These are phyloP conservation scores for Mimachlamys varia DNA, from an alignment of 2,888 invertebrate species.

Conservation along the genomic window DNA sequence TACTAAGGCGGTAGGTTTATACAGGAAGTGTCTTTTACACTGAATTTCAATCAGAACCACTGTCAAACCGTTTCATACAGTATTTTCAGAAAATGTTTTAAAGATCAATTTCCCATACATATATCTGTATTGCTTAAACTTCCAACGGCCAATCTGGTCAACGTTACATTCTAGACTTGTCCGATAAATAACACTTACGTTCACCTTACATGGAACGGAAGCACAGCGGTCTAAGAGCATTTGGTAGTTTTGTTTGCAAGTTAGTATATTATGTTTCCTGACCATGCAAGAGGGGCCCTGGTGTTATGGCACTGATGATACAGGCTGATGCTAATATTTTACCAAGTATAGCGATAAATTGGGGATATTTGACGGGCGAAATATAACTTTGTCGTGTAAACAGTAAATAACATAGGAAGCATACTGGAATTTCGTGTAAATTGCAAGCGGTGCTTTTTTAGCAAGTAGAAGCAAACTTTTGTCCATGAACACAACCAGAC, in stretches of 20 bases:
- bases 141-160: background rate
- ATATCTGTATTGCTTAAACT: background rate
- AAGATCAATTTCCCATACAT: background rate
- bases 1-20: no score
- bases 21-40: background rate
- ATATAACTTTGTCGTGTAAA: background rate
- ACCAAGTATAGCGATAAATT: slow-evolving; percentile 34
- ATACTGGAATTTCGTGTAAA: background rate
- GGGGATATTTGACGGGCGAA: background rate
- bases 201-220: background rate
- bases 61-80: background rate
- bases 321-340: background rate
- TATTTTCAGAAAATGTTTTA: background rate
- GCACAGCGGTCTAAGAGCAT: background rate
- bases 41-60: background rate
- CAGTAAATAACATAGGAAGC: background rate
- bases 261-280: background rate
- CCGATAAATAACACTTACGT: background rate
- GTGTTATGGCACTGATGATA: background rate
- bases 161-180: background rate
- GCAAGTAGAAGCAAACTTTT: no score
- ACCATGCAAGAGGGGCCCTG: background rate
- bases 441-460: background rate
- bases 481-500: no score
- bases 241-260: background rate